Conservation (phyloP, 2,797 vertebrate genomes). For the Sebastiscus albofasciatus region DNA sequence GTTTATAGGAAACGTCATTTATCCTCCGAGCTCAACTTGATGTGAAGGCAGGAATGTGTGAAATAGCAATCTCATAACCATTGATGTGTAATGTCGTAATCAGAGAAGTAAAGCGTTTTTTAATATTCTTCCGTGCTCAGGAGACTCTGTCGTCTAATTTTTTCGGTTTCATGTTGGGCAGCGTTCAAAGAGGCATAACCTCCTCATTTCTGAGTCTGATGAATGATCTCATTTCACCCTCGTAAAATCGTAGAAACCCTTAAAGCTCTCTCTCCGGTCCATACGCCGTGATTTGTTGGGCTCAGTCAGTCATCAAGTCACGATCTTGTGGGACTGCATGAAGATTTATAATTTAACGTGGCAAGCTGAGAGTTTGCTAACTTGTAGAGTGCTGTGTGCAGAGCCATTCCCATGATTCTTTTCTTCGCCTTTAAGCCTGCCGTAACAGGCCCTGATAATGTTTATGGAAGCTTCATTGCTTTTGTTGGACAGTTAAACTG, state of each 20-base stretch:
- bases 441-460: constrained; percentile 58
- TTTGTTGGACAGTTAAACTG: constrained; percentile 70
- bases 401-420: constrained; percentile 19
- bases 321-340: neutral
- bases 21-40: constrained; percentile 3
- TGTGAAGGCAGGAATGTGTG: constrained; percentile 8
- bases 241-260: neutral
- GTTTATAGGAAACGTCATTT: neutral
- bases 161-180: neutral
- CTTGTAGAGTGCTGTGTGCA: neutral
- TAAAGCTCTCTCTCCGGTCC: neutral
- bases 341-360: constrained; percentile 1
- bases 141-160: neutral
- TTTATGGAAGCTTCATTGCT: constrained; percentile 73
- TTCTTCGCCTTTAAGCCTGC: constrained; percentile 49
- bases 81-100: constrained; percentile 3
- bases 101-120: constrained; percentile 3
- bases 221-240: constrained; percentile 20
- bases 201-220: constrained; percentile 14
- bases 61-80: constrained; percentile 21
- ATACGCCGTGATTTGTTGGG: neutral
- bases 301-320: neutral
- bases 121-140: constrained; percentile 7
- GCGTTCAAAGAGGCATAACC: constrained; percentile 4
- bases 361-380: neutral